Conservation (phyloP, 2,797 vertebrate species). For the Acropternis orthonyx region DNA sequence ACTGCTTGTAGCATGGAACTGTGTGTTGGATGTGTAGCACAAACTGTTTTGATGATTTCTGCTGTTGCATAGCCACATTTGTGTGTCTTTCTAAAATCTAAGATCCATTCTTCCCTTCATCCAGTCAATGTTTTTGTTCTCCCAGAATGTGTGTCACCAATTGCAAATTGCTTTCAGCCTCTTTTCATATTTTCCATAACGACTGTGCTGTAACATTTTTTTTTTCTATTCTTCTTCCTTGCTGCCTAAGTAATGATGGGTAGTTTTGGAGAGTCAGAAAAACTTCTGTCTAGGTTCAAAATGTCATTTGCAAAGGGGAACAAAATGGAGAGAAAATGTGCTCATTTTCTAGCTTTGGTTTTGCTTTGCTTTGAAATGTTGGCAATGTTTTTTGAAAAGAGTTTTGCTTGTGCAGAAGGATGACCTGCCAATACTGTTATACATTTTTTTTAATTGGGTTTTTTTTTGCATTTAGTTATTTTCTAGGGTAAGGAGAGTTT, state of each 20-base stretch:
- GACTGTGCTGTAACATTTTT: neutral
- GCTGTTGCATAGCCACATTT: neutral
- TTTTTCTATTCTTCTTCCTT: neutral
- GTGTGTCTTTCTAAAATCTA: neutral
- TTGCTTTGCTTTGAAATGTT: neutral
- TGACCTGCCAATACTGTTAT: neutral
- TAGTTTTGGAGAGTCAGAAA: neutral
- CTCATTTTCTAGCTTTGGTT: neutral
- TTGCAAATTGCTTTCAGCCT: neutral
- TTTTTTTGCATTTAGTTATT: neutral
- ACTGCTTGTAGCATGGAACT: slow-evolving; percentile 10
- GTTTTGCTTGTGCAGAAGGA: neutral
- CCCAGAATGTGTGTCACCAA: neutral
- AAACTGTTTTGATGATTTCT: neutral
- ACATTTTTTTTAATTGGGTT: neutral
- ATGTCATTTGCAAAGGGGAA: neutral
- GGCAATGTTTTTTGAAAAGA: neutral
- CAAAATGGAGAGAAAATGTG: neutral
- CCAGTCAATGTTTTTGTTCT: neutral
- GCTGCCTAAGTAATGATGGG: neutral
- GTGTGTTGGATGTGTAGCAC: neutral
- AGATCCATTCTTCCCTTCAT: neutral
- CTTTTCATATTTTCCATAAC: neutral
- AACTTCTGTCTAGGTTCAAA: slow-evolving; percentile 4
- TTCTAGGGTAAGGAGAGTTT: neutral